Evolutionary conservation across 1,140 invertebrate species (phyloP).

Genomic region (Meteorus sp.): DNA sequence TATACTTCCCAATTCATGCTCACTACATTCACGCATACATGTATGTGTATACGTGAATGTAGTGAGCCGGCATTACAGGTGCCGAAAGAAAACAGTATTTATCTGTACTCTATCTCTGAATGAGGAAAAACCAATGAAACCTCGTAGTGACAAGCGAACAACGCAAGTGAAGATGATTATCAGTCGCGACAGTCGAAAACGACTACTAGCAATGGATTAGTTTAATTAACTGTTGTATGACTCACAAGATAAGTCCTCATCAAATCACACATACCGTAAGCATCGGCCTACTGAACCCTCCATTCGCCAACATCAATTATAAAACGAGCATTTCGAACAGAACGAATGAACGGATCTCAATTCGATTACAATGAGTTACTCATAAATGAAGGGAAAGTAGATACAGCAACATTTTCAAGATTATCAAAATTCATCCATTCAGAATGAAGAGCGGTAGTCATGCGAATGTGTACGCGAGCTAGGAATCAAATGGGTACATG

Average conservation of each 20-base stretch:
- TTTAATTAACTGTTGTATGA: constrained; percentile 20
- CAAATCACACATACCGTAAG: constrained; percentile 47
- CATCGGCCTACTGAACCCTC: constrained; percentile 52
- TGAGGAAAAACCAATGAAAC: constrained; percentile 13
- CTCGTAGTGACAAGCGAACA: too few species aligned
- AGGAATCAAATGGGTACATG: too few species aligned
- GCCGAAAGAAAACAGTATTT: constrained; percentile 17
- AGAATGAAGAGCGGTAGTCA: not conserved
- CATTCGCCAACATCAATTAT: constrained; percentile 45
- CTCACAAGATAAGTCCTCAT: constrained; percentile 36
- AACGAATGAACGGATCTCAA: constrained; percentile 1
- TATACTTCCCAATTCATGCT: too few species aligned
- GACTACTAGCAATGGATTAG: too few species aligned
- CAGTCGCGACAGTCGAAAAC: too few species aligned
- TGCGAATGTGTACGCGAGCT: constrained; percentile 13
- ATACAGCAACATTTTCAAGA: not conserved
- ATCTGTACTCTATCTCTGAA: too few species aligned
- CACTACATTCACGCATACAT: too few species aligned
- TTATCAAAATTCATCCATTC: not conserved
- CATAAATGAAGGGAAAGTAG: not conserved
- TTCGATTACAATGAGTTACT: constrained; percentile 19
- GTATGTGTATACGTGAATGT: too few species aligned
- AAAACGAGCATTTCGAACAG: constrained; percentile 35
- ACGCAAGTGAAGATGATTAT: constrained; percentile 15
- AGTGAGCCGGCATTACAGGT: too few species aligned